Conservation (phyloP, 2,888 invertebrate species). For the Disparrhopalites patrizii region DNA sequence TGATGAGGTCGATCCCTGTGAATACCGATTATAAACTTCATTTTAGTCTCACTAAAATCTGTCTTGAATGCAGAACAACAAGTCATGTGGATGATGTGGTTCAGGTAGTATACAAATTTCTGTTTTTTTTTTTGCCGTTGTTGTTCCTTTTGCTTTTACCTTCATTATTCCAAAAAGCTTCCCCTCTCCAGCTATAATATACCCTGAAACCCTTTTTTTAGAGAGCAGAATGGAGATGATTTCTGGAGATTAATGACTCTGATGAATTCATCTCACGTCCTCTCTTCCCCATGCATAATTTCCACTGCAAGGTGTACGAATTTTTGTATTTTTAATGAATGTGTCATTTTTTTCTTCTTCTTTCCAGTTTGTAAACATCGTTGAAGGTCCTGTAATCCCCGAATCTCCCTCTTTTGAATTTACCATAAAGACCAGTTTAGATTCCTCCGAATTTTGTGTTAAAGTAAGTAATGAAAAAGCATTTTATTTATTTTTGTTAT, state of each 20-base stretch:
- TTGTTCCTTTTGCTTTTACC: no score
- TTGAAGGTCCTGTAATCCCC: slow-evolving; percentile 40
- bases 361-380: slow-evolving; percentile 40
- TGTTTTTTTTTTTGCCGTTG: no score
- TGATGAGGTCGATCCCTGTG: slow-evolving; percentile 21
- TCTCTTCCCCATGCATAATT: background rate
- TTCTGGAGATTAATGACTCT: no score
- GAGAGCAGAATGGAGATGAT: no score
- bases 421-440: slow-evolving; percentile 44
- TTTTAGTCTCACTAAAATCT: slow-evolving; percentile 43
- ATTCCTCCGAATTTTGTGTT: slow-evolving; percentile 47
- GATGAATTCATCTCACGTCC: no score
- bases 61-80: slow-evolving; percentile 44
- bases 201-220: no score
- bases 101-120: slow-evolving; percentile 34
- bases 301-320: background rate
- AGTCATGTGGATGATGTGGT: slow-evolving; percentile 41
- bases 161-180: no score
- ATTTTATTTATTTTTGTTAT: background rate
- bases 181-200: no score
- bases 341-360: slow-evolving; percentile 2
- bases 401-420: slow-evolving; percentile 46
- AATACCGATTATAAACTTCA: slow-evolving; percentile 37
- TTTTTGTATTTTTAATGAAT: background rate
- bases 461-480: slow-evolving; percentile 42